A percentile compares a stretch with the other conserved stretches of the same genome.
Conservation (phyloP, 2,797 vertebrate genomes). For the Vespertilio murinus region DNA sequence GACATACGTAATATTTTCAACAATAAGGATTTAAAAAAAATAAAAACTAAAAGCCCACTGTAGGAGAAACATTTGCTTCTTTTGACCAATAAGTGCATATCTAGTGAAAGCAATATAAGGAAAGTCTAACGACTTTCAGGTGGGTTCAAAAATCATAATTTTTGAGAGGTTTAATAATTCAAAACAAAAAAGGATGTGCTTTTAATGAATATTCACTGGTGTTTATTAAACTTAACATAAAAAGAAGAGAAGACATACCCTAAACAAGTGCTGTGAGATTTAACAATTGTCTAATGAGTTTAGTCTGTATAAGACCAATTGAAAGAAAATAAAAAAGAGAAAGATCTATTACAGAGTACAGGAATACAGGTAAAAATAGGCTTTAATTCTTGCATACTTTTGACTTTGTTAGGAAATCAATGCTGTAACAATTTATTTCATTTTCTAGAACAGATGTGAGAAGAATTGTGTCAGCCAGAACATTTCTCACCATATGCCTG, state of each 20-base stretch:
- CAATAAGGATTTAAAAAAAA: no score
- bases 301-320: neutral
- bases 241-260: neutral
- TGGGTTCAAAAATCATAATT: neutral
- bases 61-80: neutral
- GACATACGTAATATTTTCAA: no score
- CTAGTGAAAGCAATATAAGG: neutral
- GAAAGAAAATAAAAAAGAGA: neutral
- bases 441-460: constrained; percentile 38
- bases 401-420: constrained; percentile 12
- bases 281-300: neutral
- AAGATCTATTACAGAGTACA: neutral
- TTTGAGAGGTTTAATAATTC: neutral
- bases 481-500: neutral
- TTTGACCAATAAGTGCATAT: neutral
- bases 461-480: neutral
- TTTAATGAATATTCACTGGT: neutral
- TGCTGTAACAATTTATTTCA: constrained; percentile 21
- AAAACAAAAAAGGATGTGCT: neutral
- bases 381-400: constrained; percentile 5
- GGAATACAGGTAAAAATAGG: neutral
- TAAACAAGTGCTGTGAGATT: neutral
- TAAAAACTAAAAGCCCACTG: neutral
- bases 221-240: neutral
- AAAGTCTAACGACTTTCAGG: neutral